Base-by-base conservation (phyloP, 2,113 vertebrate species). In the Neodon shergylaensis region DNA sequence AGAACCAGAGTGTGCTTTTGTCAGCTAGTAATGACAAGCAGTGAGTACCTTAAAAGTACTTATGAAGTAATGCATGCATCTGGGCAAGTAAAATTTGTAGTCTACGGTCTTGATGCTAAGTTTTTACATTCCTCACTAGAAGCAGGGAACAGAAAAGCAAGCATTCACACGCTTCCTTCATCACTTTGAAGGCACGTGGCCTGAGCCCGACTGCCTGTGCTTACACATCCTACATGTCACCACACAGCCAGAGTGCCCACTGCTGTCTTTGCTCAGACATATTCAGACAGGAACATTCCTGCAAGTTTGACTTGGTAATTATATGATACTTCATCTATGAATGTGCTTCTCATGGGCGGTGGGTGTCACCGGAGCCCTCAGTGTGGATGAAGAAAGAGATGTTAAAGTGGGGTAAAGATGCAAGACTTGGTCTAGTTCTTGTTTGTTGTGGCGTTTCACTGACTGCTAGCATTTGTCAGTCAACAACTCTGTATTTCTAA, bases 1-100 rank as follows among this genome's bases (percentile, higher is more conserved):
- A 92, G 82, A 92, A 74, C 88, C 21, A 83, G 76, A 3, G 10
- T 58, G 88, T 96, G 96, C 94, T 91, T 97, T 97, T 82, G n/a
- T 89, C 78, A 90, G 88, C 68, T 92, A 61, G 88, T 54, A 74
- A 47, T 91, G 86, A 96, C 92, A 83, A 96, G 88, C 96, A 97
- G 19, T 76, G 66, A 90, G 90, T 76, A 94, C 39, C 81, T 76
- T 61, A 33, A 70, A 95, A 93, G 10, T 94, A 90, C 79, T 95
- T 94, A 81, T 83, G 90, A 88, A 96, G 31, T 63, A 63, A 12
- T 74, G 52, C 58, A 17, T n/a, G n/a, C 49, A 36, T 66, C 7
- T 47, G 74, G 84, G 24, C 54, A 66, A 86, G 77, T 33, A 92
- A 61, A 14, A 11, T 91, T 90, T 88, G 31, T 78, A 94, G 8